Base-by-base conservation (phyloP, 2,797 vertebrate genomes). In the Microcaecilia unicolor region DNA sequence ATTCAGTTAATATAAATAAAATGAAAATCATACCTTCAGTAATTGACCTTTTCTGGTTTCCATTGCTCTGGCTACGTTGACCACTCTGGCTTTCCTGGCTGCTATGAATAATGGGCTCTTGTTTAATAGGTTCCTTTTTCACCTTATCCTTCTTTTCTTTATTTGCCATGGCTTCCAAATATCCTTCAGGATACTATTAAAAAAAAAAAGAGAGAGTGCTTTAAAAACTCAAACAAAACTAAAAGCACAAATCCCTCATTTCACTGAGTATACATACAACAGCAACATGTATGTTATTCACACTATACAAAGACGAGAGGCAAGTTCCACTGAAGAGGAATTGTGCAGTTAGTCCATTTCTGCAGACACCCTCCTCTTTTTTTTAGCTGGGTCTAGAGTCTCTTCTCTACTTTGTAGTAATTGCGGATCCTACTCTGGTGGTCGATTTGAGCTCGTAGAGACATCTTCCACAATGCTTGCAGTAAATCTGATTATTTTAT, bases 161-260 rank as follows among this genome's bases (percentile, higher is more conserved):
- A 74, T 95, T 96, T 23, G 94, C 93, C 87, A 97, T 96, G 12
- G 91, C 92, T 25, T 89, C 84, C 65, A 87, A 67, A 75, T 98
- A 99, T 55, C 95, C 96, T 47, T 95, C 92, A 28, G 96, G 96
- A 66, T 96, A 99, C 95, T 99, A 72, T 29, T 56, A 44, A 18
- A 55, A 17, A 40, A 36, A 54, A 50, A 56, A 15, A 10, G 34
- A 24, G 43, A 37, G 18, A 18, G n/a, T 4, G 48, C 5, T 32
- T 13, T 23, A 35, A 34, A 30, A 41, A 15, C 13, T 43, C 44
- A 20, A 23, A 31, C 9, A 48, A 33, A 28, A 38, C 33, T 31
- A 55, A 10, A n/a, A n/a, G n/a, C n/a, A n/a, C n/a, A 44, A 48
- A 38, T 23, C 5, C n/a, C 22, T 28, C 4, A n/a, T n/a, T n/a